Percentiles rank a stretch among this genome's conserved stretches.
phyloP scores from a whole-genome alignment of 2,113 vertebrate species.

The Channa argus region DNA sequence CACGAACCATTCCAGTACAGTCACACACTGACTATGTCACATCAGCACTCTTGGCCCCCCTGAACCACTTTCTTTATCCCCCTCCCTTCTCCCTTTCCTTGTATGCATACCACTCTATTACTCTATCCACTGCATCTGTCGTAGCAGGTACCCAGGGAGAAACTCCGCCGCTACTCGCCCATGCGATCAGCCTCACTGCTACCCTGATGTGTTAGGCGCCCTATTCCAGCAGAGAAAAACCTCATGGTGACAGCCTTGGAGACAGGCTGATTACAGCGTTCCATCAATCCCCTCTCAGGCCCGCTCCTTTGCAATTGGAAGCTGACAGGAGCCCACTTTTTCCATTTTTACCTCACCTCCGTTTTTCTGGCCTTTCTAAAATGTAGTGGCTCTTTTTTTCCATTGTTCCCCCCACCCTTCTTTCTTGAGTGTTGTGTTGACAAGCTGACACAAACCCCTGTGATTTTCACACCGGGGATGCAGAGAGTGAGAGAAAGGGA shows the following conservation, averaged over 20 bases:
- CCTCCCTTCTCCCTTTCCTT: constrained; percentile 28
- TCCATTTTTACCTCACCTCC: constrained; percentile 70
- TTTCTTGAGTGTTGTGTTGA: constrained; percentile 76
- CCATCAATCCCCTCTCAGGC: constrained; percentile 70
- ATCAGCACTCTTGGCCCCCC: constrained; percentile 66
- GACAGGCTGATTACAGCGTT: constrained; percentile 79
- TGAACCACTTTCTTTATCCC: not conserved
- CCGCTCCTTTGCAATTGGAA: constrained; percentile 65
- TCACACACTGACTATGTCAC: constrained; percentile 67
- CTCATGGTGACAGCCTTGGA: constrained; percentile 69
- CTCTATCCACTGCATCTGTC: constrained; percentile 68
- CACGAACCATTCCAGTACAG: constrained; percentile 54
- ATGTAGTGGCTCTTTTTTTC: constrained; percentile 39
- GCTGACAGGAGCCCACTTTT: constrained; percentile 76
- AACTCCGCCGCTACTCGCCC: constrained; percentile 61
- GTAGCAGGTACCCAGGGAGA: constrained; percentile 72
- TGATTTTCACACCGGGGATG: constrained; percentile 80
- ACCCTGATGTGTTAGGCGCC: constrained; percentile 59
- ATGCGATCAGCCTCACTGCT: constrained; percentile 67
- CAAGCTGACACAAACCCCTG: constrained; percentile 80
- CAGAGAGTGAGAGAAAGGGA: constrained; percentile 60
- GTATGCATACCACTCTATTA: constrained; percentile 73
- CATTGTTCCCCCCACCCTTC: constrained; percentile 43
- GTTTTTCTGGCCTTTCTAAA: constrained; percentile 59
- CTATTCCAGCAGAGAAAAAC: constrained; percentile 63